Conservation (phyloP, 2,888 invertebrate genomes). For the Acleris cristana region DNA sequence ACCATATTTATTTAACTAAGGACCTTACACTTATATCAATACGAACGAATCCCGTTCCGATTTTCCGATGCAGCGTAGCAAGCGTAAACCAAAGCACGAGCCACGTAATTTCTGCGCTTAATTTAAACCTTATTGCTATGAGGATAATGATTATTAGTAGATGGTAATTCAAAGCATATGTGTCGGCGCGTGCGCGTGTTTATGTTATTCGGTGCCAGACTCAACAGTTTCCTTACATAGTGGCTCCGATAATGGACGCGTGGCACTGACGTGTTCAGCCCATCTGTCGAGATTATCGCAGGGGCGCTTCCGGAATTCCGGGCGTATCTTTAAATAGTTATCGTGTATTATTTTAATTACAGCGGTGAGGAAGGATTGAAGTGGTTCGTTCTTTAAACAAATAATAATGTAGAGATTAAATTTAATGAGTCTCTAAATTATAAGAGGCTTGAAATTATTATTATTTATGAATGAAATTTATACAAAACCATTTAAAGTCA, state of each 20-base stretch:
- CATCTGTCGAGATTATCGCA: slow-evolving; percentile 10
- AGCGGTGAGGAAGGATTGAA: neutral
- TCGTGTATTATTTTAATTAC: slow-evolving; percentile 11
- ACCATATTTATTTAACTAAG: too few relatives aligned
- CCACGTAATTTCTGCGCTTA: neutral
- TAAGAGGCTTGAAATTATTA: too few relatives aligned
- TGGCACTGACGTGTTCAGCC: neutral
- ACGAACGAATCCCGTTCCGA: neutral
- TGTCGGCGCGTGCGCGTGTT: slow-evolving; percentile 11
- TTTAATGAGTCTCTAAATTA: too few relatives aligned
- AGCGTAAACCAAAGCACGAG: neutral
- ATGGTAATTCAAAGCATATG: neutral
- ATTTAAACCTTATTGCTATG: neutral
- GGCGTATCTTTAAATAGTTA: slow-evolving; percentile 7
- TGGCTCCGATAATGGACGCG: too few relatives aligned
- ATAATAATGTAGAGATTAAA: neutral
- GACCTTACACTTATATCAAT: neutral
- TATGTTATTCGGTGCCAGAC: neutral
- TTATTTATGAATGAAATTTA: too few relatives aligned
- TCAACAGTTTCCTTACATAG: too few relatives aligned
- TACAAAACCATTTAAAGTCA: too few relatives aligned
- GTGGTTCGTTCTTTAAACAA: neutral
- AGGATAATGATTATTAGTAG: neutral
- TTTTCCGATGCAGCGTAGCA: neutral
- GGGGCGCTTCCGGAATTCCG: slow-evolving; percentile 7